Evolutionary conservation across 2,797 vertebrate species (phyloP), one percentile per base, ranked within the genome.

Genomic region (Gobio occitaniae): DNA sequence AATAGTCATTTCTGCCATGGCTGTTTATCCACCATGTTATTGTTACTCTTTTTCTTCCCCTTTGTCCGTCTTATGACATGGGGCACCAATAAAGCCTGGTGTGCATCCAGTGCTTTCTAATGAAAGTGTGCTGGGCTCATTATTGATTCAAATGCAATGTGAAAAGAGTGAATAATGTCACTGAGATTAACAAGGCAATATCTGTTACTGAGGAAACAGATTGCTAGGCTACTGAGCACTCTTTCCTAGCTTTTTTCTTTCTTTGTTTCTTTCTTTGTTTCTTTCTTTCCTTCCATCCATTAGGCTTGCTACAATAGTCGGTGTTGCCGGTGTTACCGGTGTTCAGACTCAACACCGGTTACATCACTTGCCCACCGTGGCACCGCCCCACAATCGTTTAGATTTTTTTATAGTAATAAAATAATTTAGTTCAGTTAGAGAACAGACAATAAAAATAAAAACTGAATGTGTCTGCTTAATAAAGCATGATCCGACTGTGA

Each of bases 101-200:
- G 78, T 80, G 65, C 82, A 78, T 86, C 82, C 50, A n/a, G 68
- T 63, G 68, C 13, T 36, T 36, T 69, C 56, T 89, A 87, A 89
- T 89, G 81, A 89, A 71, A 84, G 86, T 87, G 80, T 68, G 56
- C 25, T 78, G 75, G 38, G 76, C 47, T 78, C 79, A 36, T 54
- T 89, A 86, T 86, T 87, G 89, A 90, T 89, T 90, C 82, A 80
- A 89, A 87, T 80, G 75, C 80, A 76, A 74, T 74, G 65, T 85
- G 76, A 87, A 89, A 85, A 86, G 79, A 84, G 69, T 52, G 70
- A 83, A 82, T 88, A 89, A 88, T 84, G 83, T 80, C 86, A 81
- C 44, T 29, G 86, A 86, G 66, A 89, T 72, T 82, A 89, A 79
- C 66, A 81, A 61, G 61, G 70, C 87, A 63, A 78, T 77, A 66